Evolutionary conservation across 1,140 invertebrate species (phyloP), one percentile per base, ranked within the genome.

Genomic region (Drosophila kohkoa): DNA sequence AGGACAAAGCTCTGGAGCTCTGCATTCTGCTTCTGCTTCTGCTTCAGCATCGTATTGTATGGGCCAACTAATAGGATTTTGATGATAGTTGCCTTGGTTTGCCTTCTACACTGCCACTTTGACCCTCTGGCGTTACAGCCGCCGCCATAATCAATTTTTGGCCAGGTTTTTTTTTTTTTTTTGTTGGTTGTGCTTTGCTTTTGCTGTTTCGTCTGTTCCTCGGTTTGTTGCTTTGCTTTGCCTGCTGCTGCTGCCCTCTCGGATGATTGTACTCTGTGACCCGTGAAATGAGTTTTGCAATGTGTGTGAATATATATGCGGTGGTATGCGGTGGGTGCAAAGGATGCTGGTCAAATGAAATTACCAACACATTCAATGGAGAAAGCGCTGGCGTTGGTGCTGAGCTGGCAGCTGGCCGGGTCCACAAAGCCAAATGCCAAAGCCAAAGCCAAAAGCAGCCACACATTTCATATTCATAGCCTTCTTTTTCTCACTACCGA

Each of bases 251-350:
- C 16, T 15, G 67, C 38, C 46, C 63, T 60, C 63, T 73, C 69
- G 71, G 69, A 90, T 85, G 85, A 85, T 89, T 89, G 85, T 70
- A 77, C 54, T 59, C 74, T 78, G 75, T 89, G 85, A 90, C 85
- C 85, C 85, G 89, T 89, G 85, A 89, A 89, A 89, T 89, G 86
- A 89, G 85, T 89, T 89, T 89, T 85, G 83, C 77, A 77, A 89
- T 89, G 85, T 88, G 80, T 83, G 81, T 68, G 66, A 54, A 41
- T 46, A 49, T 38, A 41, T 54, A 52, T 28, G n/a, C 20, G 20
- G 46, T 10, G 20, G 41, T 48, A 64, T 30, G 46, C 20, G 52
- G 45, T 25, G 49, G 35, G 30, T 13, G 15, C 10, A 57, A 41
- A 49, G 48, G 46, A 51, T 57, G 75, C 51, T 66, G 48, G 54